Evolutionary conservation across 2,888 invertebrate genomes (phyloP), one percentile per base, ranked within the genome.

Genomic region (Anarsia innoxiella): DNA sequence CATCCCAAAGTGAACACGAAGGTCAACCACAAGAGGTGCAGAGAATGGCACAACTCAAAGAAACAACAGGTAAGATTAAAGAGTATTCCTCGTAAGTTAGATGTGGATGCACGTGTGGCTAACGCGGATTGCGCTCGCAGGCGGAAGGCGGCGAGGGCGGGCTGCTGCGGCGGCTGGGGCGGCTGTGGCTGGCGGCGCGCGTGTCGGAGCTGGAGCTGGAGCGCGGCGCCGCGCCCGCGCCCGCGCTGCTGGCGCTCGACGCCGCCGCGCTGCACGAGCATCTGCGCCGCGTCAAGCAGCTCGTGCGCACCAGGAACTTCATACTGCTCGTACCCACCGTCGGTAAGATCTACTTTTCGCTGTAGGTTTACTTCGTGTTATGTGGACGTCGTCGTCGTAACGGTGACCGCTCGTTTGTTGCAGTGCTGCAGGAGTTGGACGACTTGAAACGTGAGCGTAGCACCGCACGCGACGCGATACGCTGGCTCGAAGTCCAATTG

Each of bases 401-500:
- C 19, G 19, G 6, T 19, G 19, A 6, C 3, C 6, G 19, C 19
- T 19, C 19, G 10, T 45, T 43, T 56, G 56, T 86, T 86, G 8
- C 76, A 96, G 96, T 96, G 46, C 89, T 97, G 39, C 94, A 93
- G 54, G 93, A 93, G 45, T 77, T 97, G 66, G 97, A 97, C 69
- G 92, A 94, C 54, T 76, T 95, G 55, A 97, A 97, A 80, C 92
- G 93, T 42, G 92, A 92, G 49, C 92, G 92, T 56, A 89, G 90
- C 46, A 89, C 91, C 45, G 96, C 96, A 0, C 88, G 97, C 35
- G 95, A 96, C 66, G 95, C 95, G 2, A 97, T 96, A 41, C 92
- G 97, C 49, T 97, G 96, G 96, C 82, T 97, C 46, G 97, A 97
- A 74, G 85, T 88, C 23, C 95, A 96, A 65, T 90, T 97, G 47